A percentile compares a stretch with the other conserved stretches of the same genome.
These are phyloP conservation scores for Pseudomyrmex cubaensis DNA, from an alignment of 1,140 invertebrate genomes.

Conservation along the genomic window DNA sequence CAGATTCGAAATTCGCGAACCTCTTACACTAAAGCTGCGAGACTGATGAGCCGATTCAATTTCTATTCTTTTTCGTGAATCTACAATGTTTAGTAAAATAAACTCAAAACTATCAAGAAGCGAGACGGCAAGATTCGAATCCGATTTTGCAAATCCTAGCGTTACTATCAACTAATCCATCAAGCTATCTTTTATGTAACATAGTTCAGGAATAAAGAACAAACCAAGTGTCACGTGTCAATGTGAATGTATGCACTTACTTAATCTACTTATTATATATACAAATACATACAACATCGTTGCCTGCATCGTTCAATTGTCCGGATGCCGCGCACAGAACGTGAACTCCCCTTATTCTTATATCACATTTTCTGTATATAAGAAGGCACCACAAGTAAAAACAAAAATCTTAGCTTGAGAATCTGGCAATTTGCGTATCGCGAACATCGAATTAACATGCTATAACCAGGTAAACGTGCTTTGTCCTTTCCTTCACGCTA, in stretches of 20 bases:
- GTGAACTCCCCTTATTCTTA: conserved; percentile 72
- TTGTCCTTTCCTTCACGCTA: conserved; percentile 14
- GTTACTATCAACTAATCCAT: too few species aligned
- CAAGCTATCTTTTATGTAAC: too few species aligned
- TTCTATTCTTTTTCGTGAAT: too few species aligned
- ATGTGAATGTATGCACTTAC: conserved; percentile 54
- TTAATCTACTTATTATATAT: conserved; percentile 63
- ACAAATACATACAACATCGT: conserved; percentile 61
- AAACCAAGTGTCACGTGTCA: conserved; percentile 23
- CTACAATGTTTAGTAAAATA: too few species aligned
- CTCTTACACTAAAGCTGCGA: too few species aligned
- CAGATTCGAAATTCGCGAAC: too few species aligned
- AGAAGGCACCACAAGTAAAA: conserved; percentile 74
- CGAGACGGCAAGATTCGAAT: too few species aligned
- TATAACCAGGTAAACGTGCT: conserved; percentile 29
- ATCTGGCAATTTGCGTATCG: conserved; percentile 18
- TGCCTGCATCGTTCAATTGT: conserved; percentile 51
- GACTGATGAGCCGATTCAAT: too few species aligned
- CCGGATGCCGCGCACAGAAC: conserved; percentile 55
- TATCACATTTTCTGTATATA: conserved; percentile 77
- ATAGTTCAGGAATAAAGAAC: too few species aligned
- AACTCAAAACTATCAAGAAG: too few species aligned
- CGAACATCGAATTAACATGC: conserved; percentile 38
- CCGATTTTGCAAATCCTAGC: too few species aligned
- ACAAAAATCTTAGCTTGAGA: conserved; percentile 52